phyloP scores from a whole-genome alignment of 1,140 invertebrate genomes.

The Muscidifurax raptorellus region DNA sequence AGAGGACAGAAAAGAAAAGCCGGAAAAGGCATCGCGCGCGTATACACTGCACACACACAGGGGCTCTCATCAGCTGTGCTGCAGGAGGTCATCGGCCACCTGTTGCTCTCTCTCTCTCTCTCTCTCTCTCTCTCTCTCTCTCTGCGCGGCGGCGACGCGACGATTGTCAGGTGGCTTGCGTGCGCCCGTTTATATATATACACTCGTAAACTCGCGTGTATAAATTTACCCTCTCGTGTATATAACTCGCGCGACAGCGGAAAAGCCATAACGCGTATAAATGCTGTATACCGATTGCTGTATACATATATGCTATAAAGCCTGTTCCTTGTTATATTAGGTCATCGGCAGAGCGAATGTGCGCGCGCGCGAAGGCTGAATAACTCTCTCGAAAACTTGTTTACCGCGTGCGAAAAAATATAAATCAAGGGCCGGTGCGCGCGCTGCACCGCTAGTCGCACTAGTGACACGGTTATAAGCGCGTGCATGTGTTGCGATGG shows the following conservation, averaged over 20 bases:
- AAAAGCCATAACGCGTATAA: no score
- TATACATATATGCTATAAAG: no score
- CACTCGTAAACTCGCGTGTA: background rate
- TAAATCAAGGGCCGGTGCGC: conserved; percentile 45
- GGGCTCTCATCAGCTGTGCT: background rate
- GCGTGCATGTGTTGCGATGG: background rate
- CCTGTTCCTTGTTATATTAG: background rate
- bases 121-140: no score
- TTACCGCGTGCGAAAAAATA: conserved; percentile 39
- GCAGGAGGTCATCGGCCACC: conserved; percentile 59
- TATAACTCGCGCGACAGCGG: background rate
- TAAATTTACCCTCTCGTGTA: background rate
- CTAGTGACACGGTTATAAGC: conserved; percentile 51
- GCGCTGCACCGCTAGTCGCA: conserved; percentile 49
- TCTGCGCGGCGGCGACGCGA: background rate
- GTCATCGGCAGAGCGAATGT: background rate
- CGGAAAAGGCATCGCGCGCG: conserved; percentile 18
- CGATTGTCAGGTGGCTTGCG: conserved; percentile 35
- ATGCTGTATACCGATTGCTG: background rate
- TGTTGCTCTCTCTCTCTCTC: conserved; percentile 45
- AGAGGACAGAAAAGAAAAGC: background rate
- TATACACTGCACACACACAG: background rate
- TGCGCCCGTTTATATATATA: background rate
- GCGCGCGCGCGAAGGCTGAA: background rate
- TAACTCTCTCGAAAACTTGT: conserved; percentile 8